Evolutionary conservation across 2,113 vertebrate genomes (phyloP).

Genomic region (Muntiacus reevesi): DNA sequence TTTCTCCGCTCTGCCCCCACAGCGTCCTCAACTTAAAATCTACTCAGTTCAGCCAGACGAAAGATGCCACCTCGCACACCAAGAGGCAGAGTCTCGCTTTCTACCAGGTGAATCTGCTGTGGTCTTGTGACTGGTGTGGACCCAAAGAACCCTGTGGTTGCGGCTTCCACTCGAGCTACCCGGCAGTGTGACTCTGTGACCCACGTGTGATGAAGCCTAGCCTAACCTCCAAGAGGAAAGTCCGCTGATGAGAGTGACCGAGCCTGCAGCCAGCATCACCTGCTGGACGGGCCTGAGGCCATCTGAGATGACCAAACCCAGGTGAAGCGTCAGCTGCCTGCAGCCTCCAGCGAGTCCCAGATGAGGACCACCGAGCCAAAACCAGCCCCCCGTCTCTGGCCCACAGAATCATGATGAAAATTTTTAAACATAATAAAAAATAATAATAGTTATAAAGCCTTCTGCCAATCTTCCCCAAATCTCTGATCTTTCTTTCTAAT

Average conservation of each 20-base stretch:
- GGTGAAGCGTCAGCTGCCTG: neutral
- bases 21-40: neutral
- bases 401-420: neutral
- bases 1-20: fast-evolving
- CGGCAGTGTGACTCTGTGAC: neutral
- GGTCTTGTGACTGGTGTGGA: neutral
- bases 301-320: neutral
- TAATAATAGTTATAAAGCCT: neutral
- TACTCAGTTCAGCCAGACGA: neutral
- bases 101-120: neutral
- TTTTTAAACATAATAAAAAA: neutral
- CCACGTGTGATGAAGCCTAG: fast-evolving
- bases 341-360: too few relatives aligned
- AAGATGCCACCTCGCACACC: neutral
- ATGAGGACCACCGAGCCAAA: neutral
- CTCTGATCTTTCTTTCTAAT: neutral
- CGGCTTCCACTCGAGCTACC: neutral
- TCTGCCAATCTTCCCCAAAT: neutral
- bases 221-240: neutral
- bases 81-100: neutral
- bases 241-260: neutral
- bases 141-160: neutral
- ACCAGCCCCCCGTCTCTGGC: neutral
- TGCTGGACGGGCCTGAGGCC: neutral
- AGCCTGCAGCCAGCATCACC: neutral